Conservation (phyloP, 2,113 vertebrate genomes). For the Vimba vimba region DNA sequence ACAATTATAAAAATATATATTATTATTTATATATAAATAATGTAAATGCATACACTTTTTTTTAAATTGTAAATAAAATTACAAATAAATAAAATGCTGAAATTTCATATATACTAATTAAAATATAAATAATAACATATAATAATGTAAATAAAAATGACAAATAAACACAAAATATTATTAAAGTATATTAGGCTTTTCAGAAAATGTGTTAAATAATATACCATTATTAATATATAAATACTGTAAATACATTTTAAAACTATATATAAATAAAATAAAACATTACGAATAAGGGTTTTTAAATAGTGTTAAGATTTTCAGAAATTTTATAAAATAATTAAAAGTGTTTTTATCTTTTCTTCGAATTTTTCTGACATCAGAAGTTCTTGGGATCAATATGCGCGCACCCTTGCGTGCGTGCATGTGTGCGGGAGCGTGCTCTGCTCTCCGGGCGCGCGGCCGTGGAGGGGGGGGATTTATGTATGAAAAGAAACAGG, state of each 20-base stretch:
- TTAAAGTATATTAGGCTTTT: neutral
- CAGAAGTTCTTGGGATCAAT: neutral
- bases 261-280: neutral
- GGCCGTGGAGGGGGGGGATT: conserved; percentile 30
- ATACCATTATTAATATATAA: neutral
- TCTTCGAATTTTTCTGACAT: neutral
- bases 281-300: neutral
- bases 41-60: neutral
- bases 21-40: neutral
- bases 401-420: neutral
- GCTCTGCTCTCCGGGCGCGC: neutral
- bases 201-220: too few species aligned
- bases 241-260: neutral
- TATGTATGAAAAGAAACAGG: conserved; percentile 54
- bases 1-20: neutral
- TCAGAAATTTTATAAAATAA: neutral
- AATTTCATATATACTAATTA: neutral
- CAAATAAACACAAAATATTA: neutral
- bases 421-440: neutral
- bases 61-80: neutral
- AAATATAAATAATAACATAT: neutral
- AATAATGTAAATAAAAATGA: neutral
- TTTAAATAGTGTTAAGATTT: neutral
- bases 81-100: neutral
- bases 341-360: neutral